A percentile compares a stretch with the other conserved stretches of the same genome.
Conservation (phyloP, 1,140 invertebrate species). For the Oryzaephilus surinamensis region DNA sequence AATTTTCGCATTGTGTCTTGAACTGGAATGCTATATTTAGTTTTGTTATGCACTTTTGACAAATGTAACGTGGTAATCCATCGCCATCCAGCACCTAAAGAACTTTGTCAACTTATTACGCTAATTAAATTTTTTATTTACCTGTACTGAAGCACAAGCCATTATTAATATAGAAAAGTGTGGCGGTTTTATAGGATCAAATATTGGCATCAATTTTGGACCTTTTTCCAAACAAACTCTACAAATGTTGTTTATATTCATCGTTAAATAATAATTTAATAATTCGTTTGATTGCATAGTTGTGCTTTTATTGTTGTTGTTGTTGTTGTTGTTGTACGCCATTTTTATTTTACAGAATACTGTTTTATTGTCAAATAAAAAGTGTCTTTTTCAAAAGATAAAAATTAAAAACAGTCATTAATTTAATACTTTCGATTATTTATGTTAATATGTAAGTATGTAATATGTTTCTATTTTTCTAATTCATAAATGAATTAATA, state of each 20-base stretch:
- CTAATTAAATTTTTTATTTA: constrained; percentile 28
- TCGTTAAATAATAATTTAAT: constrained; percentile 32
- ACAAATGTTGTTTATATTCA: constrained; percentile 43
- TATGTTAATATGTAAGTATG: too few relatives aligned
- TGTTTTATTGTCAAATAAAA: too few relatives aligned
- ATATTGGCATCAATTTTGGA: constrained; percentile 50
- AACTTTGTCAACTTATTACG: constrained; percentile 1
- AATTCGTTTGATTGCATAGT: constrained; percentile 25
- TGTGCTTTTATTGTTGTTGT: constrained; percentile 23
- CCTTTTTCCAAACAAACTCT: constrained; percentile 53
- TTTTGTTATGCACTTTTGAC: constrained; percentile 53
- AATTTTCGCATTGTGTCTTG: constrained; percentile 53
- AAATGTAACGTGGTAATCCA: constrained; percentile 52
- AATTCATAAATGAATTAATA: too few relatives aligned
- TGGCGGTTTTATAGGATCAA: constrained; percentile 44
- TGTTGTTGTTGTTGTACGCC: constrained; percentile 21
- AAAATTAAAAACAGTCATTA: too few relatives aligned
- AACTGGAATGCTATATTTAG: constrained; percentile 55
- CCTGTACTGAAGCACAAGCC: constrained; percentile 51
- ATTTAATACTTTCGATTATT: too few relatives aligned
- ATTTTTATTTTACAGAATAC: constrained; percentile 8
- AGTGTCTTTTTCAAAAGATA: too few relatives aligned
- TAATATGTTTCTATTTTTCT: too few relatives aligned
- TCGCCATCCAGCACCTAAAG: constrained; percentile 47
- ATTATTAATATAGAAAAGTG: constrained; percentile 48